Conservation (phyloP, 2,797 vertebrate genomes). For the Falco novaeseelandiae region DNA sequence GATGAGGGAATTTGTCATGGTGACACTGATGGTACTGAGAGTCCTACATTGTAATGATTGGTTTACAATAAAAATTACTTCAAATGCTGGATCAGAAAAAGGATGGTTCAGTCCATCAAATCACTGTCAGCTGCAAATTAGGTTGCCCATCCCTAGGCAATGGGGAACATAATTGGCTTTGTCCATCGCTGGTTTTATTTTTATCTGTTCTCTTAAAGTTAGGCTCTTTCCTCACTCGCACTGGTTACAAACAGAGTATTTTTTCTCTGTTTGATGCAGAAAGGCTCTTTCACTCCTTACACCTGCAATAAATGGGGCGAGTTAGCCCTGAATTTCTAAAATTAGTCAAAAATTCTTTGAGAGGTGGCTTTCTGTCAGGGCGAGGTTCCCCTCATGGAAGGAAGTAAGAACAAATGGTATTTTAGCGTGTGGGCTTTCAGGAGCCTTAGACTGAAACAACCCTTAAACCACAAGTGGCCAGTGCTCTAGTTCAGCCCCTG, state of each 20-base stretch:
- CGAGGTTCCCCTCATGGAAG: not conserved
- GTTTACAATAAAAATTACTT: conserved; percentile 60
- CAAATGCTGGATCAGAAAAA: conserved; percentile 43
- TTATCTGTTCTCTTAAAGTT: conserved; percentile 51
- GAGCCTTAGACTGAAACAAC: not conserved
- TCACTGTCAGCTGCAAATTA: conserved; percentile 69
- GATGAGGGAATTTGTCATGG: conserved; percentile 42
- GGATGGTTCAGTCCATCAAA: conserved; percentile 61
- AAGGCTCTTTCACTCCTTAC: not conserved
- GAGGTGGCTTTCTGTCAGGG: not conserved
- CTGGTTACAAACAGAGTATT: not conserved
- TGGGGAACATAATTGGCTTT: conserved; percentile 63
- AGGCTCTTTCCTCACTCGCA: not conserved
- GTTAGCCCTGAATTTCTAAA: conserved; percentile 1
- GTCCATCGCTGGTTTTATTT: conserved; percentile 56
- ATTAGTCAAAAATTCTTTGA: not conserved
- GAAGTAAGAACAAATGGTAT: not conserved
- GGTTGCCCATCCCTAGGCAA: conserved; percentile 68
- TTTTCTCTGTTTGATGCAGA: not conserved
- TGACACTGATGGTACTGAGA: conserved; percentile 47
- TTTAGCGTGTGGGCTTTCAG: not conserved
- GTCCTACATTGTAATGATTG: conserved; percentile 36
- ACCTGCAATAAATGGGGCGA: not conserved
- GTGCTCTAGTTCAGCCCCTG: not conserved
- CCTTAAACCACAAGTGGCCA: not conserved